phyloP scores from a whole-genome alignment of 2,888 invertebrate species.

The Anoplius nigerrimus region DNA sequence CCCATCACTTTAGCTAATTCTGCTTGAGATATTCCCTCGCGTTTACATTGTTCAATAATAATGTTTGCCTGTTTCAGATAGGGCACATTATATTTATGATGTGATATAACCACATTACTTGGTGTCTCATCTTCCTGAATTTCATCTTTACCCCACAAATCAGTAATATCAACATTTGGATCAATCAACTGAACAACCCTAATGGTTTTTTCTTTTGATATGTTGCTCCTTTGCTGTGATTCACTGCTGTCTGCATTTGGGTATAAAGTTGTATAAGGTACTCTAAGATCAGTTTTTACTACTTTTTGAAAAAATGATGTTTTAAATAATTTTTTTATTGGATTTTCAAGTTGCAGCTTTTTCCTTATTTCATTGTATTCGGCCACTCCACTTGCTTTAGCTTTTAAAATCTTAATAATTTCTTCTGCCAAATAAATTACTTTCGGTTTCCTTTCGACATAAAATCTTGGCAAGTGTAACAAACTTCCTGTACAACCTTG shows the following conservation, averaged over 20 bases:
- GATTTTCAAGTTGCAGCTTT: constrained; percentile 73
- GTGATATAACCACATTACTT: constrained; percentile 59
- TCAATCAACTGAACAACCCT: constrained; percentile 78
- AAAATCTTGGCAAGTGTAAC: constrained; percentile 82
- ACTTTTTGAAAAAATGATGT: constrained; percentile 76
- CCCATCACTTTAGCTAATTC: constrained; percentile 73
- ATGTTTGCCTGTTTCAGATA: constrained; percentile 76
- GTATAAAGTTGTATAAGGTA: constrained; percentile 78
- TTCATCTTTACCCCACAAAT: constrained; percentile 76
- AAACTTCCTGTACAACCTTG: constrained; percentile 75
- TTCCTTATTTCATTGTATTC: constrained; percentile 76
- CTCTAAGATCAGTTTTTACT: constrained; percentile 75
- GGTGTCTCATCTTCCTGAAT: constrained; percentile 74
- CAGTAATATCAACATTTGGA: constrained; percentile 77
- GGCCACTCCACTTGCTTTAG: constrained; percentile 77
- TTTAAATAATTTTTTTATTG: constrained; percentile 77
- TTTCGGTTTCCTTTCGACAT: constrained; percentile 77
- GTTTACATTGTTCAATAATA: constrained; percentile 75
- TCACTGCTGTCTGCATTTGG: constrained; percentile 77
- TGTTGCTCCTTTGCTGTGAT: constrained; percentile 76
- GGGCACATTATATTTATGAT: constrained; percentile 65
- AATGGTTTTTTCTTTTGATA: constrained; percentile 76
- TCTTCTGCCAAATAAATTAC: constrained; percentile 77
- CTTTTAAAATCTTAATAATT: constrained; percentile 77
- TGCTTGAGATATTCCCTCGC: constrained; percentile 77